A percentile compares a stretch with the other conserved stretches of the same genome.
Evolutionary conservation across 2,797 vertebrate species (phyloP).

Genomic region (Acanthis flammea): DNA sequence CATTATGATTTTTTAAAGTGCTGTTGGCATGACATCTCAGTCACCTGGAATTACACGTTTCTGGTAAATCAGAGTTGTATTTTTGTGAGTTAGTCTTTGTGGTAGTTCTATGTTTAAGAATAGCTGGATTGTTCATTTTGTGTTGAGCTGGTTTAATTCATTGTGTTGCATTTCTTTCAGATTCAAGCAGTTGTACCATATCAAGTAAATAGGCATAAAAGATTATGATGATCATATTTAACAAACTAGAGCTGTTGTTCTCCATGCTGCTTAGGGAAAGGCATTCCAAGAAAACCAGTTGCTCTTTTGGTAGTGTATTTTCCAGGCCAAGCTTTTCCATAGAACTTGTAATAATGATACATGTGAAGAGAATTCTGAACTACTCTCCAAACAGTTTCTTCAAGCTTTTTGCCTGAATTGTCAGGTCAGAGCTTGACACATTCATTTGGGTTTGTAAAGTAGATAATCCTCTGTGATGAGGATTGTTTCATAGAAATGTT

Average conservation of each 20-base stretch:
- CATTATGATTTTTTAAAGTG: not conserved
- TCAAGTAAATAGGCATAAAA: not conserved
- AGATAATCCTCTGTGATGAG: not conserved
- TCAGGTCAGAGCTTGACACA: not conserved
- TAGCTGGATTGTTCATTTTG: not conserved
- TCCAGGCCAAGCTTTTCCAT: not conserved
- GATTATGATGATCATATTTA: not conserved
- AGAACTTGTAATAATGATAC: not conserved
- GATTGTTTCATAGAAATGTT: not conserved
- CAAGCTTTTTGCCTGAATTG: not conserved
- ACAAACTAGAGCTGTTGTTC: not conserved
- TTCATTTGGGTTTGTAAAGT: not conserved
- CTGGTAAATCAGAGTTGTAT: not conserved
- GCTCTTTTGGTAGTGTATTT: not conserved
- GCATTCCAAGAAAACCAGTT: not conserved
- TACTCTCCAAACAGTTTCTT: not conserved
- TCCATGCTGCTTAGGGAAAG: not conserved
- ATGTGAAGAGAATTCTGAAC: not conserved
- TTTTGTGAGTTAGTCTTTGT: not conserved
- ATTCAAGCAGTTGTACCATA: not conserved
- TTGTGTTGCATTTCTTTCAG: not conserved
- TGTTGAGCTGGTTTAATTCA: not conserved
- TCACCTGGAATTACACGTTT: not conserved
- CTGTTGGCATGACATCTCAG: not conserved
- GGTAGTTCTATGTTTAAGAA: not conserved